Evolutionary conservation across 2,888 invertebrate genomes (phyloP).

Genomic region (Sphaeridia pumilis): DNA sequence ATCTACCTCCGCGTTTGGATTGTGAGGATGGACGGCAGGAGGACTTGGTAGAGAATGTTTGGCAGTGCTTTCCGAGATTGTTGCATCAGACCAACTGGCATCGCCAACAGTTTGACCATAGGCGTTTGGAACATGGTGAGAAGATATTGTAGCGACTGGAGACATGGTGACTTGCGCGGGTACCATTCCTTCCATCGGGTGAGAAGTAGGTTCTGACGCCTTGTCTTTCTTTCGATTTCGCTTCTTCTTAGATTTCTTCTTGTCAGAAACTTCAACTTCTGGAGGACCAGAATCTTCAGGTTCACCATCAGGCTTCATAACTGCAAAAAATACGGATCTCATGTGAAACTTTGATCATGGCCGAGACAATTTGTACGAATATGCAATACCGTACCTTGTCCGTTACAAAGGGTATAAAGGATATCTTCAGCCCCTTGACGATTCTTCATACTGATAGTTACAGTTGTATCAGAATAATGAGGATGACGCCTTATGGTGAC

Average conservation of each 20-base stretch:
- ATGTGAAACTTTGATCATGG: too few species aligned
- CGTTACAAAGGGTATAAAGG: constrained; percentile 52
- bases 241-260: constrained; percentile 7
- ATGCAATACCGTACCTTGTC: constrained; percentile 41
- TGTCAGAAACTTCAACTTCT: background rate
- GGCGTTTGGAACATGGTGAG: background rate
- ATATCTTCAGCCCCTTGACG: constrained; percentile 61
- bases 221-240: constrained; percentile 6
- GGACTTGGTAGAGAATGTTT: background rate
- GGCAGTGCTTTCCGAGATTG: too few species aligned
- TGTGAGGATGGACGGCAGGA: background rate
- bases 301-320: constrained; percentile 9
- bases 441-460: constrained; percentile 63
- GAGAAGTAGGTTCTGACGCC: too few species aligned
- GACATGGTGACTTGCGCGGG: too few species aligned
- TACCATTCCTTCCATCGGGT: too few species aligned
- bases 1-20: constrained; percentile 22
- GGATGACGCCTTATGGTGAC: constrained; percentile 50
- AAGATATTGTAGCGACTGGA: too few species aligned
- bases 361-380: constrained; percentile 2
- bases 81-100: too few species aligned
- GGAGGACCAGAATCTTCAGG: constrained; percentile 1
- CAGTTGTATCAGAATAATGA: constrained; percentile 51
- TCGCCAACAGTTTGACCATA: background rate
- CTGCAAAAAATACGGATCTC: constrained; percentile 1